Conservation (phyloP, 2,888 invertebrate genomes). For the Erebia epiphron region DNA sequence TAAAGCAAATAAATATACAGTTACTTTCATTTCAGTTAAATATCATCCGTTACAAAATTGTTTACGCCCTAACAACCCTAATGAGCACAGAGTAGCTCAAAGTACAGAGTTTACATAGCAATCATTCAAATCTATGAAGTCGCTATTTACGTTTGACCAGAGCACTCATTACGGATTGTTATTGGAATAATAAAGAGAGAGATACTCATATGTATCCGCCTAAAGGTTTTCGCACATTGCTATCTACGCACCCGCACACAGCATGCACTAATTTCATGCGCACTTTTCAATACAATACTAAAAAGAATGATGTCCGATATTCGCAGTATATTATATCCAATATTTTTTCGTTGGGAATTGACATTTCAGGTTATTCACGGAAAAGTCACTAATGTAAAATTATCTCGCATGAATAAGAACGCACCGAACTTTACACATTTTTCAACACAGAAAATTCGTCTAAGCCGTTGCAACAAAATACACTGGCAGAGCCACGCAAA, state of each 20-base stretch:
- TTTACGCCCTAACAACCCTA: constrained; percentile 58
- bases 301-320: no score
- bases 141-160: constrained; percentile 82
- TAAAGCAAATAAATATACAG: neutral
- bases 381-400: no score
- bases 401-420: no score
- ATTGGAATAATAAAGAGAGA: constrained; percentile 81
- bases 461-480: no score
- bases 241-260: neutral
- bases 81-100: constrained; percentile 62
- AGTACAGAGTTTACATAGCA: constrained; percentile 77
- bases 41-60: neutral
- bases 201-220: constrained; percentile 67
- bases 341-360: no score
- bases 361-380: no score
- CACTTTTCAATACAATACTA: no score
- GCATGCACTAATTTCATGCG: neutral
- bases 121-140: constrained; percentile 82
- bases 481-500: no score
- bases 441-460: no score
- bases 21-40: neutral
- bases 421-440: no score
- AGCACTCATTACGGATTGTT: constrained; percentile 83
- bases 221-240: constrained; percentile 44
- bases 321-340: no score